Percentiles rank a stretch among this genome's conserved stretches.
These are phyloP conservation scores for Psix sp. DNA, from an alignment of 1,140 invertebrate genomes.

Conservation along the genomic window DNA sequence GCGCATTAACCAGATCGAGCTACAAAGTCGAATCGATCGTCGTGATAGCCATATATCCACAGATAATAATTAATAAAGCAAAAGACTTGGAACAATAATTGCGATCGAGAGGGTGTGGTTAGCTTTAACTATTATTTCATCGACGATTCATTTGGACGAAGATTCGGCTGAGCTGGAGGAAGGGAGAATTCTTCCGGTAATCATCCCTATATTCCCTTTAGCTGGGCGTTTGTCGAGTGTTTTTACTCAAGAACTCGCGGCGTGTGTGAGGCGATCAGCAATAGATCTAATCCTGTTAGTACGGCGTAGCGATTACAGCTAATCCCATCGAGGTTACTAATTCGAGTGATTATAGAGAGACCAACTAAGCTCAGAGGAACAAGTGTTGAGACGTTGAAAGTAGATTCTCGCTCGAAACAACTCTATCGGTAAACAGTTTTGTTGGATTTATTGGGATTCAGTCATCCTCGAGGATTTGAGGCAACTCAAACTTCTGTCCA, in stretches of 20 bases:
- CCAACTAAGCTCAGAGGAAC: no score
- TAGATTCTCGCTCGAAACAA: slow-evolving; percentile 53
- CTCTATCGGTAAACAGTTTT: no score
- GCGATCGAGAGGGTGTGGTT: neutral
- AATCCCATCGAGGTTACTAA: slow-evolving; percentile 7
- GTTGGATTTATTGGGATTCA: no score
- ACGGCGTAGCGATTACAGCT: slow-evolving; percentile 10
- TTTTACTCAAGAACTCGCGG: slow-evolving; percentile 41
- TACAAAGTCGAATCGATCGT: no score
- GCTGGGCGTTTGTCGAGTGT: slow-evolving; percentile 23
- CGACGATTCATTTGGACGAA: neutral
- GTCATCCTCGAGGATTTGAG: no score
- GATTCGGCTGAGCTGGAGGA: neutral
- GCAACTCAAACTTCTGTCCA: no score
- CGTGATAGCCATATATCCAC: no score
- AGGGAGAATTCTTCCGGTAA: no score
- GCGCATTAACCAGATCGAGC: no score
- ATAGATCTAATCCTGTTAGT: slow-evolving; percentile 23
- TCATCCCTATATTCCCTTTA: slow-evolving; percentile 20
- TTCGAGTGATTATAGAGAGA: slow-evolving; percentile 16
- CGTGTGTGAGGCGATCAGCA: slow-evolving; percentile 14
- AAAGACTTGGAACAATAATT: slow-evolving; percentile 28
- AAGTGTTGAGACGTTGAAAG: neutral
- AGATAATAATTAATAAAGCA: slow-evolving; percentile 16
- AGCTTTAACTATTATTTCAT: slow-evolving; percentile 13